These are phyloP conservation scores for Tokudaia muenninki DNA, from an alignment of 2,797 vertebrate genomes.

Conservation along the genomic window DNA sequence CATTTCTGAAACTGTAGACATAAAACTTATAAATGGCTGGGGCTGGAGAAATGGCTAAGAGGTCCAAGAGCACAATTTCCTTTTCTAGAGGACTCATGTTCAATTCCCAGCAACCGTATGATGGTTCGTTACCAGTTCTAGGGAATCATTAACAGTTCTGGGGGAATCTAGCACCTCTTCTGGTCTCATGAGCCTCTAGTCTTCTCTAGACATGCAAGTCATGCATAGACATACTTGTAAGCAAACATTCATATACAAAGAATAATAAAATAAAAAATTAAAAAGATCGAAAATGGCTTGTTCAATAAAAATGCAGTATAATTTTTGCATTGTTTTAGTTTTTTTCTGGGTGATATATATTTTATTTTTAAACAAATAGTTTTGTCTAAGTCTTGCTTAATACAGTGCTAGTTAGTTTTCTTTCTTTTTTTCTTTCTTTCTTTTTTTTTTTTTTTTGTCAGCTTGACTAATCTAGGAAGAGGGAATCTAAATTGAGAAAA, in stretches of 20 bases:
- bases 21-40: background rate
- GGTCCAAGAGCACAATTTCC: background rate
- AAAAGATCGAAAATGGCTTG: background rate
- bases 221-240: background rate
- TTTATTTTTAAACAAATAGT: background rate
- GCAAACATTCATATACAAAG: background rate
- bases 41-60: background rate
- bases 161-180: background rate
- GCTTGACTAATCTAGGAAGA: background rate
- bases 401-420: background rate
- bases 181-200: background rate
- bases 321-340: background rate
- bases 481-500: background rate
- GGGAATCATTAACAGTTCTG: background rate
- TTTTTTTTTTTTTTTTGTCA: background rate
- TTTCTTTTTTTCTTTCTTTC: background rate
- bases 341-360: background rate
- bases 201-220: background rate
- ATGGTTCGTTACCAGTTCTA: background rate
- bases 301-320: constrained; percentile 7
- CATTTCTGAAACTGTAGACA: constrained; percentile 55
- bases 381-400: background rate
- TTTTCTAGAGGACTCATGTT: background rate
- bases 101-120: background rate
- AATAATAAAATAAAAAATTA: background rate